Percentiles rank a stretch among this genome's conserved stretches.
Evolutionary conservation across 2,113 vertebrate genomes (phyloP).

Genomic region (Pitta sordida): DNA sequence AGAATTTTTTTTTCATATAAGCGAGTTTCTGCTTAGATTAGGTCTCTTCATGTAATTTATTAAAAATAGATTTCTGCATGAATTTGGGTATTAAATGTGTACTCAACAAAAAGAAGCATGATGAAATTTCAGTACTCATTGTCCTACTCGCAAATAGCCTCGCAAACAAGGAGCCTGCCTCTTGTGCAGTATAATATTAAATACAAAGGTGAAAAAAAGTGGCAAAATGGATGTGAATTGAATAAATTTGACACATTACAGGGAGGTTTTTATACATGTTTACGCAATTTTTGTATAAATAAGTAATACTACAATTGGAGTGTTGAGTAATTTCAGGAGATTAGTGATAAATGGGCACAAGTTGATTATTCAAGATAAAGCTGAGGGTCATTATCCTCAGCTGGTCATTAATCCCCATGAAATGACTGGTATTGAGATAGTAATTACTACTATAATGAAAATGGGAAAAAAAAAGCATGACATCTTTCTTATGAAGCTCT

Average conservation of each 20-base stretch:
- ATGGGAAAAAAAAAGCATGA: not conserved
- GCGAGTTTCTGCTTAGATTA: not conserved
- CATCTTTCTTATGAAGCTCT: conserved; percentile 11
- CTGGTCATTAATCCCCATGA: conserved; percentile 44
- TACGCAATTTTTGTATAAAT: conserved; percentile 18
- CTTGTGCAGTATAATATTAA: not conserved
- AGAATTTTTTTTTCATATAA: not conserved
- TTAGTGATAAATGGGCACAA: conserved; percentile 26
- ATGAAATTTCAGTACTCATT: not conserved
- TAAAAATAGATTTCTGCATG: not conserved
- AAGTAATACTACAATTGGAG: conserved; percentile 2
- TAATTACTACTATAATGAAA: conserved; percentile 53
- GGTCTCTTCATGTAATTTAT: not conserved
- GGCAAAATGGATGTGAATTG: not conserved
- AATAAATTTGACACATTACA: not conserved
- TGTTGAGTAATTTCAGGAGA: conserved; percentile 26
- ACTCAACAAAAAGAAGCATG: not conserved
- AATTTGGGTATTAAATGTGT: not conserved
- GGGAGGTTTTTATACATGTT: not conserved
- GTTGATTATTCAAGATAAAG: conserved; percentile 34
- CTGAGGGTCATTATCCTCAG: conserved; percentile 46
- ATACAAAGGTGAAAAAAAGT: not conserved
- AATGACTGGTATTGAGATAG: conserved; percentile 31
- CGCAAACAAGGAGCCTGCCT: not conserved
- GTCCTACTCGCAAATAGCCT: not conserved